Evolutionary conservation across 2,888 invertebrate genomes (phyloP).

Genomic region (Xanthostigma xanthostigma): DNA sequence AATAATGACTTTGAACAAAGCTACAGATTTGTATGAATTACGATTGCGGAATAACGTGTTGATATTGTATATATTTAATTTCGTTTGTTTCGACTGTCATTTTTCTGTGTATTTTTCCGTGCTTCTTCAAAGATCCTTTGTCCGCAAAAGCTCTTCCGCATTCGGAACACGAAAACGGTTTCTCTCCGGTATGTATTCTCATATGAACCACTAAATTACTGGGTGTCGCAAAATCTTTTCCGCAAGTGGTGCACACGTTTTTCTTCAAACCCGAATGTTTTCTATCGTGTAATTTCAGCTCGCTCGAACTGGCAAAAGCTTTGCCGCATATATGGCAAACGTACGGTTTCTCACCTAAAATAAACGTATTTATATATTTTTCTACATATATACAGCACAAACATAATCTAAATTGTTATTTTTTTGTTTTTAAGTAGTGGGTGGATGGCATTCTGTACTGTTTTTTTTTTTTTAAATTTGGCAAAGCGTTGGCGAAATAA

Average conservation of each 20-base stretch:
- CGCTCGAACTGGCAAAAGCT: conserved; percentile 17
- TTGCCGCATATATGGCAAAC: conserved; percentile 16
- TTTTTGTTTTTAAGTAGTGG: no score
- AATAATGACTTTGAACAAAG: no score
- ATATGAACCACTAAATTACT: conserved; percentile 19
- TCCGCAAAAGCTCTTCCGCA: conserved; percentile 16
- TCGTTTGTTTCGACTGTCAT: no score
- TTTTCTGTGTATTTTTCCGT: conserved; percentile 12
- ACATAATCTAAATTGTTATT: no score
- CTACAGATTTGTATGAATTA: no score
- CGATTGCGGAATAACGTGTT: no score
- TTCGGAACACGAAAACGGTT: conserved; percentile 17
- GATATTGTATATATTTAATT: no score
- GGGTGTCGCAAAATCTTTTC: conserved; percentile 19
- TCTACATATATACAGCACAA: no score
- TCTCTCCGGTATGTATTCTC: conserved; percentile 21
- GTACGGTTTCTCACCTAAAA: conserved; percentile 16
- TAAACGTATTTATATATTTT: background rate
- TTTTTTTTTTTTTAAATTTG: no score
- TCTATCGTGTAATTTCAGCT: conserved; percentile 17
- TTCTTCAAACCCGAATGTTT: conserved; percentile 18
- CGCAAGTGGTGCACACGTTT: conserved; percentile 17
- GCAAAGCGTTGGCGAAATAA: no score
- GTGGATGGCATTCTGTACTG: no score
- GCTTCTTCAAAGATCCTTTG: conserved; percentile 18